Conservation (phyloP, 2,113 vertebrate species). For the Trematomus loennbergii region DNA sequence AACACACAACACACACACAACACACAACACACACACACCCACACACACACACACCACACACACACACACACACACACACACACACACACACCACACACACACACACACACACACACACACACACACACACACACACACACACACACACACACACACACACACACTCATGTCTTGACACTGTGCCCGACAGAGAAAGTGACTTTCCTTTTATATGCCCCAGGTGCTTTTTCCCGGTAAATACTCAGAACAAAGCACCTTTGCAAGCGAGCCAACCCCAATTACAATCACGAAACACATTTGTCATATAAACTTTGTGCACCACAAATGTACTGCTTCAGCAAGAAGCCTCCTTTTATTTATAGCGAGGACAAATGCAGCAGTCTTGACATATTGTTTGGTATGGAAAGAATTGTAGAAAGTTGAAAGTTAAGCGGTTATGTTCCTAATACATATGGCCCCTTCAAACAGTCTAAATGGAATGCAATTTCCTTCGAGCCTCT, state of each 20-base stretch:
- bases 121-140: background rate
- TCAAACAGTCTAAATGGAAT: slow-evolving; percentile 4
- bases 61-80: background rate
- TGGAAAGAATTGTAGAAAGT: slow-evolving; percentile 30
- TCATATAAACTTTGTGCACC: slow-evolving; percentile 64
- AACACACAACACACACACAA: slow-evolving; percentile 11
- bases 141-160: background rate
- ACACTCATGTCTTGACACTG: slow-evolving; percentile 13
- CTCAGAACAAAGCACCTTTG: slow-evolving; percentile 47
- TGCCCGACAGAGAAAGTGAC: slow-evolving; percentile 31
- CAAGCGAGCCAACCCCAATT: slow-evolving; percentile 61
- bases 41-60: too few relatives aligned
- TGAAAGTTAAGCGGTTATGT: slow-evolving; percentile 39
- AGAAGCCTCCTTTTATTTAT: slow-evolving; percentile 57
- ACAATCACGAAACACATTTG: slow-evolving; percentile 69
- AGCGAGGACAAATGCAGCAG: slow-evolving; percentile 13
- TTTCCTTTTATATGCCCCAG: slow-evolving; percentile 55
- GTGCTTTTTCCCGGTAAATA: slow-evolving; percentile 66
- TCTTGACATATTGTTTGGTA: slow-evolving; percentile 45
- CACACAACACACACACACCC: too few relatives aligned
- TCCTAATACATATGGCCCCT: slow-evolving; percentile 19
- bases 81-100: background rate
- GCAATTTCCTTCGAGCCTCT: background rate
- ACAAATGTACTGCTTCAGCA: slow-evolving; percentile 57
- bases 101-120: slow-evolving; percentile 19